Evolutionary conservation across 2,797 vertebrate species (phyloP).

Genomic region (Channallabes apus): DNA sequence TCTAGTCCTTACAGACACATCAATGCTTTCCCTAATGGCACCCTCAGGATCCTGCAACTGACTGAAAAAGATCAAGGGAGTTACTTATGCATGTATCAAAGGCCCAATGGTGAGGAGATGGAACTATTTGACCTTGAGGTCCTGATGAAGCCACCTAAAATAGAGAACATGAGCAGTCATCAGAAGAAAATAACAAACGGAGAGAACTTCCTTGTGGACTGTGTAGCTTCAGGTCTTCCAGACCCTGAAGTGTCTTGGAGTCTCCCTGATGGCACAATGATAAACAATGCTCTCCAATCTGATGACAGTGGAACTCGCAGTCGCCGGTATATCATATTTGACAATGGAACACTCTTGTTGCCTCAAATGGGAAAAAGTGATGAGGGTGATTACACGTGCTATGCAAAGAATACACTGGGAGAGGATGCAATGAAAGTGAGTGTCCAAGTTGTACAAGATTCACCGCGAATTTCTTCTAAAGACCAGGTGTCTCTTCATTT

Average conservation of each 20-base stretch:
- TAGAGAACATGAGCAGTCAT: slow-evolving; percentile 69
- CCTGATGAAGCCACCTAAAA: slow-evolving; percentile 78
- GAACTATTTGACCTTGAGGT: slow-evolving; percentile 78
- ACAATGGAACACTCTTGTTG: slow-evolving; percentile 78
- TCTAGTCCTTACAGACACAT: slow-evolving; percentile 75
- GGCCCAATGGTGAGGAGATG: slow-evolving; percentile 76
- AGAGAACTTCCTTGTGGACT: slow-evolving; percentile 79
- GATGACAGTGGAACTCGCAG: slow-evolving; percentile 73
- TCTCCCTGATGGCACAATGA: slow-evolving; percentile 79
- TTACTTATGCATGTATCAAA: slow-evolving; percentile 77
- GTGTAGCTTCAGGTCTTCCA: slow-evolving; percentile 79
- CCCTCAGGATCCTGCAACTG: slow-evolving; percentile 76
- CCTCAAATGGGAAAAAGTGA: slow-evolving; percentile 77
- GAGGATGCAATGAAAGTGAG: slow-evolving; percentile 77
- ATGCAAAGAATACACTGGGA: slow-evolving; percentile 77
- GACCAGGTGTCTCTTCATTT: slow-evolving; percentile 61
- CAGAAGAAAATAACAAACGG: slow-evolving; percentile 72
- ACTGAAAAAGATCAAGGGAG: slow-evolving; percentile 76
- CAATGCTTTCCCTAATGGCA: slow-evolving; percentile 77
- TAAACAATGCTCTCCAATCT: slow-evolving; percentile 78
- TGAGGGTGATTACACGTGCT: slow-evolving; percentile 81
- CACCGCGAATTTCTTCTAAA: slow-evolving; percentile 66
- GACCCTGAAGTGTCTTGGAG: slow-evolving; percentile 80
- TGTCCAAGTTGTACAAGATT: slow-evolving; percentile 69
- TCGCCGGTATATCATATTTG: slow-evolving; percentile 76